Evolutionary conservation across 2,797 vertebrate genomes (phyloP).

Genomic region (Phoebastria nigripes): DNA sequence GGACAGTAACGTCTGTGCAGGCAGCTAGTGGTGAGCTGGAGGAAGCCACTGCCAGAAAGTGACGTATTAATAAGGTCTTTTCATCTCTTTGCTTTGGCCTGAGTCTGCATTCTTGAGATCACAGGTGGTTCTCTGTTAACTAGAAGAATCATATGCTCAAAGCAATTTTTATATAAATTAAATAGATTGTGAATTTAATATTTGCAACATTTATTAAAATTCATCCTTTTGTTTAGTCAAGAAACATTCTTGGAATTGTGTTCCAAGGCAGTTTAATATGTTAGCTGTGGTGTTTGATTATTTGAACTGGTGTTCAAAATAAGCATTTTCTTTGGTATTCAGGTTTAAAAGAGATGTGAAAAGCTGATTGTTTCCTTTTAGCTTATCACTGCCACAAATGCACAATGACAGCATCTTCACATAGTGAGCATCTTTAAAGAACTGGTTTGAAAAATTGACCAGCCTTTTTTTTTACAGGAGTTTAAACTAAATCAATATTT

Average conservation of each 20-base stretch:
- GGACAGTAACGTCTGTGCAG: not conserved
- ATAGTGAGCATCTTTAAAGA: not conserved
- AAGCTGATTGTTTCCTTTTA: not conserved
- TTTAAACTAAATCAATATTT: not conserved
- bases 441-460: not conserved
- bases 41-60: not conserved
- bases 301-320: not conserved
- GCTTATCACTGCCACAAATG: not conserved
- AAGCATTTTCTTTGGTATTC: not conserved
- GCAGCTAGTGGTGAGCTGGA: not conserved
- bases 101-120: not conserved
- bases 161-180: not conserved
- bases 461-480: not conserved
- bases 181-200: not conserved
- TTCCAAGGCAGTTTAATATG: not conserved
- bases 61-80: not conserved
- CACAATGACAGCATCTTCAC: not conserved
- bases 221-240: not conserved
- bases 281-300: not conserved
- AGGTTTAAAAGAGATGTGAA: not conserved
- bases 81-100: not conserved
- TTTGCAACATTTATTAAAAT: not conserved
- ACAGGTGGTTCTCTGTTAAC: not conserved
- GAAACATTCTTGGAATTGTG: not conserved
- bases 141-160: not conserved